A percentile compares a stretch with the other conserved stretches of the same genome.
Evolutionary conservation across 2,888 invertebrate species (phyloP).

Genomic region (Glaucopsyche alexis): DNA sequence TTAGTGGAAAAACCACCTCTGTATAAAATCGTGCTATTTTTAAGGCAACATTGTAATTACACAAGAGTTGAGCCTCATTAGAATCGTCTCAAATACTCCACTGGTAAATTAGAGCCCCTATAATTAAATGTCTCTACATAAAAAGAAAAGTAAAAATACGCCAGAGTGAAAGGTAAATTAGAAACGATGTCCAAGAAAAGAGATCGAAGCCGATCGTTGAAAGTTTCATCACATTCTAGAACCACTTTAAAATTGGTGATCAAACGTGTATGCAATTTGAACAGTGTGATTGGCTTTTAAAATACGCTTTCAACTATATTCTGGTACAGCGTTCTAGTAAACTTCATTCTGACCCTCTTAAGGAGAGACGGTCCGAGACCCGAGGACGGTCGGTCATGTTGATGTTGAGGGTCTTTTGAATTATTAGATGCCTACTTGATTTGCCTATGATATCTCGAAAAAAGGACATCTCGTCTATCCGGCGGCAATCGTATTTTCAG

Average conservation of each 20-base stretch:
- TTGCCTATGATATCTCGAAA: too few relatives aligned
- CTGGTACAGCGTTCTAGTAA: too few relatives aligned
- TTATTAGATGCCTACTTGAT: too few relatives aligned
- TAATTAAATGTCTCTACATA: not conserved
- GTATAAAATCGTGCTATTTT: too few relatives aligned
- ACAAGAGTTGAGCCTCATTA: not conserved
- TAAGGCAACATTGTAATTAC: slow-evolving; percentile 1
- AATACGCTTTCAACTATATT: not conserved
- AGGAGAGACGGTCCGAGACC: too few relatives aligned
- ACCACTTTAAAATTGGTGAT: not conserved
- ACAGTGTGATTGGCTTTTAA: not conserved
- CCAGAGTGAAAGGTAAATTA: not conserved
- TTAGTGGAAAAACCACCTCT: not conserved
- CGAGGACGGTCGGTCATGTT: too few relatives aligned
- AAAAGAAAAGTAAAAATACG: not conserved
- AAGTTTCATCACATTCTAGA: not conserved
- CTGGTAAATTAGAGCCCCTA: not conserved
- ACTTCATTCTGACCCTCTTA: not conserved
- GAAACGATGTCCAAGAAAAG: not conserved
- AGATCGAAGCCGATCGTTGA: not conserved
- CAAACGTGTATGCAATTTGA: not conserved
- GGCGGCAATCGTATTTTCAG: too few relatives aligned
- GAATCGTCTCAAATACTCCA: not conserved
- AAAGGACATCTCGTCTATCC: too few relatives aligned
- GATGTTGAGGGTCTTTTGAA: too few relatives aligned